Conservation (phyloP, 1,140 invertebrate genomes). For the Mactra quadrangularis region DNA sequence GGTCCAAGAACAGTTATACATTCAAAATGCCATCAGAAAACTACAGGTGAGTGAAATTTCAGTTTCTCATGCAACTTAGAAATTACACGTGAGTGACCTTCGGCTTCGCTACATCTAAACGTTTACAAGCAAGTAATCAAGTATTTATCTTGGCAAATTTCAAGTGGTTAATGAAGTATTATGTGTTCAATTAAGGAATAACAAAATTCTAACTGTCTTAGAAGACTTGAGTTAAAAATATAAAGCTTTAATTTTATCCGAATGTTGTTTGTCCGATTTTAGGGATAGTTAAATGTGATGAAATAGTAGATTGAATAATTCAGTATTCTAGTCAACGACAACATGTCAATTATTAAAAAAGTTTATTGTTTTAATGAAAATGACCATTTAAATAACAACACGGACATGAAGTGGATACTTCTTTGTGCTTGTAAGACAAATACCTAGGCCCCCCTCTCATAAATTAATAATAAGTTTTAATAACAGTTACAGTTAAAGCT, state of each 20-base stretch:
- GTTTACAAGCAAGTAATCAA: no score
- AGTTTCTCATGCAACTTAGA: not conserved
- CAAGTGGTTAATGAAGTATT: no score
- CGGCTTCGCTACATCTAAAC: not conserved
- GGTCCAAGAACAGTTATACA: slow-evolving; percentile 31
- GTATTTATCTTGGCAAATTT: no score
- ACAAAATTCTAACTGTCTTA: no score
- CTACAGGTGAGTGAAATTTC: slow-evolving; percentile 20
- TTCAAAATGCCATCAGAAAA: slow-evolving; percentile 32
- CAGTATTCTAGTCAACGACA: not conserved
- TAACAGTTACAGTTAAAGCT: not conserved
- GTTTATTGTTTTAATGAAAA: not conserved
- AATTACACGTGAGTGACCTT: not conserved
- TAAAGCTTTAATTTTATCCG: no score
- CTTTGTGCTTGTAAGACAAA: not conserved
- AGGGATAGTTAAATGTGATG: no score
- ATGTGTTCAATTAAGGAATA: no score
- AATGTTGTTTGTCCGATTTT: no score
- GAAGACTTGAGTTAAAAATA: no score
- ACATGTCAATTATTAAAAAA: not conserved
- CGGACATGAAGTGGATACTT: not conserved
- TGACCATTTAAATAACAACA: not conserved
- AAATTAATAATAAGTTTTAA: not conserved
- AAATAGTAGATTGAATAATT: not conserved
- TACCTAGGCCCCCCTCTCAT: not conserved